Percentiles rank a stretch among this genome's conserved stretches.
phyloP scores from a whole-genome alignment of 2,113 vertebrate species.

The Mus musculus region DNA sequence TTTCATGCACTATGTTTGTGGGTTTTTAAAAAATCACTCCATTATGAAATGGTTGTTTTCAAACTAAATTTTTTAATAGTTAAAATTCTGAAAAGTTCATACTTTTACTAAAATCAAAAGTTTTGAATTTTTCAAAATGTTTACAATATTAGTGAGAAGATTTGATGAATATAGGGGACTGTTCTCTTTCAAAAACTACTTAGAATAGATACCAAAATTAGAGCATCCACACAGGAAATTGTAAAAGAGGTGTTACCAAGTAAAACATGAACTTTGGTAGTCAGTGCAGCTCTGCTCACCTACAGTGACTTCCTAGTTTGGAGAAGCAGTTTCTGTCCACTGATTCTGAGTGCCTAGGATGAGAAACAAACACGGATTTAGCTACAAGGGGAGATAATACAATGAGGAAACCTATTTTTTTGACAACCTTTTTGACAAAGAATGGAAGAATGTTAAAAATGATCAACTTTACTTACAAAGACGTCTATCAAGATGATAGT shows the following conservation, averaged over 20 bases:
- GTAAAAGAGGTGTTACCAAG: background rate
- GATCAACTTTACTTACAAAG: background rate
- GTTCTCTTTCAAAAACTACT: constrained; percentile 30
- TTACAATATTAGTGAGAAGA: background rate
- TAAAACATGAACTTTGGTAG: background rate
- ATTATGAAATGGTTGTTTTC: background rate
- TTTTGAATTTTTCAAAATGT: constrained; percentile 9
- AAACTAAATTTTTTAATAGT: constrained; percentile 1
- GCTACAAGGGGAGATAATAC: background rate
- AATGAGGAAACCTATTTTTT: background rate
- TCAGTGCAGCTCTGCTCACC: background rate
- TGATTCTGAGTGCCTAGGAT: background rate
- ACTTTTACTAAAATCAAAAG: constrained; percentile 8
- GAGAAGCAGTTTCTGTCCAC: background rate
- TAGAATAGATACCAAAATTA: background rate
- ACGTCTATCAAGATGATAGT: background rate
- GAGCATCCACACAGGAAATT: background rate
- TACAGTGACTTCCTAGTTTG: constrained; percentile 16
- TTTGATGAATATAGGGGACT: background rate
- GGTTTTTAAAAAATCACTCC: background rate
- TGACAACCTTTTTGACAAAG: background rate
- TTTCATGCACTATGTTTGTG: background rate
- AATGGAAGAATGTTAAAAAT: constrained; percentile 10
- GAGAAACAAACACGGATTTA: constrained; percentile 12
- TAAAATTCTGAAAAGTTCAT: constrained; percentile 1